Evolutionary conservation across 2,888 invertebrate genomes (phyloP), one percentile per base, ranked within the genome.

Genomic region (Leptinotarsa peninsularis): DNA sequence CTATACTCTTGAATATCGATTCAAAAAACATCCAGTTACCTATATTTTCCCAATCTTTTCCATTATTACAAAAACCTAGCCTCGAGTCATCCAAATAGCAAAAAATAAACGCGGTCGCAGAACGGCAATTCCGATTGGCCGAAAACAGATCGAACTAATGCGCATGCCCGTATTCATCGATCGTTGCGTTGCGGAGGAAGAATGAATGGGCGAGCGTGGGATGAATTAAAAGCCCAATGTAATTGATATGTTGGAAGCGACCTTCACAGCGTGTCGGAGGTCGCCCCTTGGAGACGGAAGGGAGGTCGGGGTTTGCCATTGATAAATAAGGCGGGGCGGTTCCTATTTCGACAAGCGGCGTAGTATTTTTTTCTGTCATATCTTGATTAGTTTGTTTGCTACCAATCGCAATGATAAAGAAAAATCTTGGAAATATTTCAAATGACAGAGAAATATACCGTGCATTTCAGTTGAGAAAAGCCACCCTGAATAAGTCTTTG

Each of bases 201-300:
- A 23, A 67, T 78, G 74, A 78, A 78, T 76, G 78, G 67, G 23
- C 56, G 49, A 23, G 74, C 67, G 76, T 78, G 72, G 78, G 74
- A 70, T 67, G 76, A 78, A 76, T 68, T 66, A 60, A 68, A 73
- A 73, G 68, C 67, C 63, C 60, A 60, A 75, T 66, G 18, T 75
- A 72, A 75, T 75, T 75, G 68, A 75, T 75, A 69, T 27, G 17
- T 75, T 68, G 75, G 33, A 27, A 27, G 66, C 66, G 75, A 75
- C 72, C 75, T 75, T 72, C 69, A 50, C 33, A 63, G 5, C 33
- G 63, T n/a, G 33, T 27, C 63, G 33, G 33, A 21, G 56, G 21
- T 7, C 56, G 21, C 10, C 23, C 18, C 56, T 4, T 14, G 23
- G 21, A n/a, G 17, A 54, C 17, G 54, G 54, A 18, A 54, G 7